Conservation (phyloP, 2,797 vertebrate species). For the Bradypodion ventrale region DNA sequence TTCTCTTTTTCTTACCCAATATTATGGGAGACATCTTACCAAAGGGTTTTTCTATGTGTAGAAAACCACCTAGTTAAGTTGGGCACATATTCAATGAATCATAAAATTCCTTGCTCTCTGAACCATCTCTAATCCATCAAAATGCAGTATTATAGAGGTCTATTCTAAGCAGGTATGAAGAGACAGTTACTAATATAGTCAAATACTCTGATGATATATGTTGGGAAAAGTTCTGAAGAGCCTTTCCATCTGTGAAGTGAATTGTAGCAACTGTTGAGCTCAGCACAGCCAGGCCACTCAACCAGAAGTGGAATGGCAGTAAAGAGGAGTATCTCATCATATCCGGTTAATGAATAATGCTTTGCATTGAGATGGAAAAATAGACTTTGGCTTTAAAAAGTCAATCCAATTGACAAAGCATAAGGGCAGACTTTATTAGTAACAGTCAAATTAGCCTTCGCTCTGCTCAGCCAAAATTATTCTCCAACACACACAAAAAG, state of each 20-base stretch:
- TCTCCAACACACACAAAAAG: not conserved
- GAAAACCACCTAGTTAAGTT: not conserved
- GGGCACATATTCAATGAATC: not conserved
- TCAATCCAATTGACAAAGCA: conserved; percentile 7
- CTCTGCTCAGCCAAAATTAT: not conserved
- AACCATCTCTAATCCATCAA: not conserved
- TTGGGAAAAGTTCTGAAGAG: conserved; percentile 4
- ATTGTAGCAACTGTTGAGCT: conserved; percentile 5
- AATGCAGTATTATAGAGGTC: not conserved
- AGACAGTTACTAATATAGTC: not conserved
- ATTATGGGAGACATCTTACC: not conserved
- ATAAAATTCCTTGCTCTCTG: not conserved
- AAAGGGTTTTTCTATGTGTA: not conserved
- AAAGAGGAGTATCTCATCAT: not conserved
- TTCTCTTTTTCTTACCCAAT: no score
- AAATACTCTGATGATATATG: not conserved
- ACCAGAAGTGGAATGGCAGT: not conserved
- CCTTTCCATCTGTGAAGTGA: not conserved
- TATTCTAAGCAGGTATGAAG: not conserved
- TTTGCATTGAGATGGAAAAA: not conserved
- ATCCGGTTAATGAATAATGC: conserved; percentile 22
- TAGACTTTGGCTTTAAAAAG: conserved; percentile 18
- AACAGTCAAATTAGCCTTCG: not conserved
- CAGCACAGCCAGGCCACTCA: not conserved
- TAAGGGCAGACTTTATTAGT: conserved; percentile 9